Percentiles rank a stretch among this genome's conserved stretches.
phyloP scores from a whole-genome alignment of 2,113 vertebrate species.

The Anguilla japonica region DNA sequence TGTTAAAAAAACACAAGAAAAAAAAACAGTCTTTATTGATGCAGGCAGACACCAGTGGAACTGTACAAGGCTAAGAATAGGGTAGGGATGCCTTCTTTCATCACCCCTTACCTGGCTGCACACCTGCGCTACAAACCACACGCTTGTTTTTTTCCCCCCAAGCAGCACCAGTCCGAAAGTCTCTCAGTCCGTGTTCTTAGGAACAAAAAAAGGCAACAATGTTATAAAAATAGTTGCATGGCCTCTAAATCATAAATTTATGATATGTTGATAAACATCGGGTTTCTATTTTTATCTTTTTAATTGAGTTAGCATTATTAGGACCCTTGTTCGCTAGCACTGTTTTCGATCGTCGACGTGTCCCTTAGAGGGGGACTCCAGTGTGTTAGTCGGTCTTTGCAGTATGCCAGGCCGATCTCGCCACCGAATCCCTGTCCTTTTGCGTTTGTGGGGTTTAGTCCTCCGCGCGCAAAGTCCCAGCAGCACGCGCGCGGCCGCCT shows the following conservation, averaged over 20 bases:
- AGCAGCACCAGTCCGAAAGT: slow-evolving; percentile 10
- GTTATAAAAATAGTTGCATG: slow-evolving; percentile 74
- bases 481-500: no score
- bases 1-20: not conserved
- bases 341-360: slow-evolving; percentile 31
- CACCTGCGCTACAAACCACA: slow-evolving; percentile 1
- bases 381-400: not conserved
- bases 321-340: slow-evolving; percentile 52
- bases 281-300: not conserved
- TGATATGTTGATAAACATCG: slow-evolving; percentile 48
- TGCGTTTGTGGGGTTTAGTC: not conserved
- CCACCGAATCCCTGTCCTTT: not conserved
- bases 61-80: slow-evolving; percentile 1
- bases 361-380: not conserved
- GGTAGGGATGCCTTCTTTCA: not conserved
- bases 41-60: slow-evolving; percentile 16
- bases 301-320: slow-evolving; percentile 37
- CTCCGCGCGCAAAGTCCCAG: no score
- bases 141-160: slow-evolving; percentile 10
- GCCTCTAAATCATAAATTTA: slow-evolving; percentile 66
- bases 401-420: not conserved
- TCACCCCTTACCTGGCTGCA: not conserved
- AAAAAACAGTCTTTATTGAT: slow-evolving; percentile 24
- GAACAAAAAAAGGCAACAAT: slow-evolving; percentile 43
- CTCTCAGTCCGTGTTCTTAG: slow-evolving; percentile 28